Evolutionary conservation across 2,113 vertebrate genomes (phyloP), one percentile per base, ranked within the genome.

Genomic region (Tichodroma muraria): DNA sequence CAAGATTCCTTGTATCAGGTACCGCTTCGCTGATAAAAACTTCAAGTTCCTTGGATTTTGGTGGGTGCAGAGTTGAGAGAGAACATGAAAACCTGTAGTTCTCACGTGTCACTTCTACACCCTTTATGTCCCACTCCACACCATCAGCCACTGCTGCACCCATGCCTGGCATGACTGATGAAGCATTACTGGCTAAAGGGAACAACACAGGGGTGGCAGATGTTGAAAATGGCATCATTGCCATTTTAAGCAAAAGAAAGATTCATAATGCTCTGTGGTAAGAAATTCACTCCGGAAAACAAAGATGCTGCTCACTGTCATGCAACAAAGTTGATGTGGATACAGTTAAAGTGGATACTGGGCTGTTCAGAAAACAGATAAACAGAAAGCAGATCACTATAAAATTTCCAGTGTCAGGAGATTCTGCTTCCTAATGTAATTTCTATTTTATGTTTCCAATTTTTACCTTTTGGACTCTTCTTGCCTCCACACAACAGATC

Each of bases 111-210:
- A 15, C 40, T 59, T 33, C 7, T 37, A 63, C 12, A 25, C 3
- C 15, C 44, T 17, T 12, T 4, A 4, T 13, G 49, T 47, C 64
- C 52, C 8, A 21, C 22, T 19, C 28, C 56, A 40, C 2, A 2
- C 49, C 63, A 47, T 13, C 68, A 66, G 52, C 33, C 37, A 19
- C 10, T 9, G 68, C 24, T n/a, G 40, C n/a, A 23, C 23, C 45
- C 35, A 4, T 1, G 11, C 25, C 49, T 10, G 1, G 0, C 0
- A 4, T 27, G 57, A 35, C 28, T 40, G 40, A 5, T 7, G 18
- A 6, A 6, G 22, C 45, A 8, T 17, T 5, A 6, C 15, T 11
- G 37, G 33, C 28, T 9, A 31, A 45, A 59, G 42, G 27, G 35
- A 42, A 3, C 35, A 9, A 6, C 37, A 22, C n/a, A 38, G 42